phyloP scores from a whole-genome alignment of 1,140 invertebrate species.

The Chrysomallon squamiferum region DNA sequence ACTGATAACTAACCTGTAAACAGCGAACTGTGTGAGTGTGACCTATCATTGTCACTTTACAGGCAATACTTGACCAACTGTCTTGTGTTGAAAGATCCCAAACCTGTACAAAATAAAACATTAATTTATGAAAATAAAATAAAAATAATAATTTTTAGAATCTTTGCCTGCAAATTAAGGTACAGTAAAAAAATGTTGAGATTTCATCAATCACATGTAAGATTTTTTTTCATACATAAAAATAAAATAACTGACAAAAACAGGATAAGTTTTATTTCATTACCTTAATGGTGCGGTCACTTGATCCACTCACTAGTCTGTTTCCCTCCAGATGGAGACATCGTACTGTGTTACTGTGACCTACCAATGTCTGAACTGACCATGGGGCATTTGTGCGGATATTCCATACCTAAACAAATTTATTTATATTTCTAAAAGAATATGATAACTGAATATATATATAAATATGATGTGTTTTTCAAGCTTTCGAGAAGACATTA shows the following conservation, averaged over 20 bases:
- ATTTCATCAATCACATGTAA: no score
- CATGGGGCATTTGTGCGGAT: constrained; percentile 67
- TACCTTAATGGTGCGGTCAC: constrained; percentile 67
- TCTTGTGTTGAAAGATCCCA: constrained; percentile 68
- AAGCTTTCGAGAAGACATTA: no score
- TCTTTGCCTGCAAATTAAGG: no score
- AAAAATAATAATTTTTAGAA: no score
- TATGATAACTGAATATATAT: no score
- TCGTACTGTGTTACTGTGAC: constrained; percentile 67
- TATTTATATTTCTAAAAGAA: background rate
- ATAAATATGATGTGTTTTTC: no score
- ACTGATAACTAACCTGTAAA: constrained; percentile 60
- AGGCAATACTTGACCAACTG: constrained; percentile 69
- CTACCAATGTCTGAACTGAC: constrained; percentile 68
- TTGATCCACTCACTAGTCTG: constrained; percentile 66
- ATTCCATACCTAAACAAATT: constrained; percentile 61
- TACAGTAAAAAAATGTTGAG: no score
- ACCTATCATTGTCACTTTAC: constrained; percentile 68
- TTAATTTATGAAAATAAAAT: background rate
- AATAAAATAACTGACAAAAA: no score
- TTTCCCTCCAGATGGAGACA: constrained; percentile 68
- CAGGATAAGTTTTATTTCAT: no score
- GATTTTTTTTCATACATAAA: no score
- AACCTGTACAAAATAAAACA: constrained; percentile 53
- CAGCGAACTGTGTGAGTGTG: constrained; percentile 67